Base-by-base conservation (phyloP, 2,797 vertebrate genomes). In the Acanthornis magna region DNA sequence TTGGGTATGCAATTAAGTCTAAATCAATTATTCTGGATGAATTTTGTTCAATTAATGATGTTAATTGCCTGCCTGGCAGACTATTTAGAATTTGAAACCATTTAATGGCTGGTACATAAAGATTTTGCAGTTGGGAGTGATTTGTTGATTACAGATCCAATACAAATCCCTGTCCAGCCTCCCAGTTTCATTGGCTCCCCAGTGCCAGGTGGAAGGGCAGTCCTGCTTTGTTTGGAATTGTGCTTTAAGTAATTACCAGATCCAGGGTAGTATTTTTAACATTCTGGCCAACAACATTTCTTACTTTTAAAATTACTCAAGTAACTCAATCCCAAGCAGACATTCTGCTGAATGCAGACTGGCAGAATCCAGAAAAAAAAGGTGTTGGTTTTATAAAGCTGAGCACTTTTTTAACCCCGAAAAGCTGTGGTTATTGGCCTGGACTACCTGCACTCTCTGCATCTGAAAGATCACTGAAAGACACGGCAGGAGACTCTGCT, bases 311-410 rank as follows among this genome's bases (percentile, higher is more conserved):
- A 54, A 43, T 77, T n/a, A 23, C 12, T 73, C 26, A 11, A 36
- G 38, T 8, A 34, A 53, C 45, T 65, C 38, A 51, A 9, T 23
- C 51, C 53, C 27, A 40, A 70, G 55, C 38, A 30, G 62, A 75
- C 60, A 48, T 91, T n/a, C 5, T 19, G 45, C 61, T 34, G 40
- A 45, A 55, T 34, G 36, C 0, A 2, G 67, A 53, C 40, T 25
- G 32, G 42, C 58, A 78, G 66, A 65, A 86, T 21, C 27, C 34
- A 55, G 68, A 79, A 54, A 67, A 86, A 86, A 90, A 79, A 82
- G 53, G 70, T 84, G 92, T 86, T 38, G 78, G 62, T 86, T 95
- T 94, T 75, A n/a, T 81, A 29, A 60, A 87, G 68, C 75, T 42
- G 20, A 54, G 71, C 3, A 8, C 36, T 5, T 29, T 57, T 57